These are phyloP conservation scores for Pempheris klunzingeri DNA, from an alignment of 2,797 vertebrate species.

Conservation along the genomic window DNA sequence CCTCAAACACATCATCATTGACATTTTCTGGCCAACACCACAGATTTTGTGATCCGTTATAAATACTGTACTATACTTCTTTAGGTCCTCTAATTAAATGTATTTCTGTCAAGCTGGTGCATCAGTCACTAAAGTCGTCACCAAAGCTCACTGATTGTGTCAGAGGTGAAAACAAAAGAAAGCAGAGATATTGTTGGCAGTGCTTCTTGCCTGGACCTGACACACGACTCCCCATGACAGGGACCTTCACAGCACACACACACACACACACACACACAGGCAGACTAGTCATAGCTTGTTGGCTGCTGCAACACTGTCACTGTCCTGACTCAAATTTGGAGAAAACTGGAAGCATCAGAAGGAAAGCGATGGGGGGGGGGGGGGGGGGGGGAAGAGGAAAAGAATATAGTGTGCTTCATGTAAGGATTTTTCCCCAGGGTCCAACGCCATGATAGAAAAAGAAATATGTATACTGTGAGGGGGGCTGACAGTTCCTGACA, in stretches of 20 bases:
- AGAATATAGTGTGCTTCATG: not conserved
- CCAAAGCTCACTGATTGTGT: not conserved
- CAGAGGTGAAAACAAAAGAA: not conserved
- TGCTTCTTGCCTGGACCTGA: not conserved
- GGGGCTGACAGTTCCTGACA: constrained; percentile 23
- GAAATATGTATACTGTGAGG: not conserved
- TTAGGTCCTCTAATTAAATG: too few relatives aligned
- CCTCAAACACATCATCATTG: too few relatives aligned
- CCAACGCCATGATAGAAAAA: not conserved
- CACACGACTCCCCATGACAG: constrained; percentile 6
- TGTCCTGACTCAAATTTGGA: constrained; percentile 5
- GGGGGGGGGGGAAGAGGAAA: not conserved
- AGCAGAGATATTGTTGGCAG: not conserved
- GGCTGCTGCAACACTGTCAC: constrained; percentile 25
- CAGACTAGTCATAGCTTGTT: constrained; percentile 22
- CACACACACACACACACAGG: not conserved
- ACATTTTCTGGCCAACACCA: too few relatives aligned
- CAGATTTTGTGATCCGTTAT: too few relatives aligned
- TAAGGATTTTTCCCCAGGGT: not conserved
- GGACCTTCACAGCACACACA: constrained; percentile 26
- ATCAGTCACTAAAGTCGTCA: too few relatives aligned
- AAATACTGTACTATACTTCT: too few relatives aligned
- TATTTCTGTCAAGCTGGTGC: not conserved
- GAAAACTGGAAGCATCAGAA: not conserved
- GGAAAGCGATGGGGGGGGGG: not conserved